Conservation (phyloP, 23 tunicate genomes). For the Diplosoma virens region DNA sequence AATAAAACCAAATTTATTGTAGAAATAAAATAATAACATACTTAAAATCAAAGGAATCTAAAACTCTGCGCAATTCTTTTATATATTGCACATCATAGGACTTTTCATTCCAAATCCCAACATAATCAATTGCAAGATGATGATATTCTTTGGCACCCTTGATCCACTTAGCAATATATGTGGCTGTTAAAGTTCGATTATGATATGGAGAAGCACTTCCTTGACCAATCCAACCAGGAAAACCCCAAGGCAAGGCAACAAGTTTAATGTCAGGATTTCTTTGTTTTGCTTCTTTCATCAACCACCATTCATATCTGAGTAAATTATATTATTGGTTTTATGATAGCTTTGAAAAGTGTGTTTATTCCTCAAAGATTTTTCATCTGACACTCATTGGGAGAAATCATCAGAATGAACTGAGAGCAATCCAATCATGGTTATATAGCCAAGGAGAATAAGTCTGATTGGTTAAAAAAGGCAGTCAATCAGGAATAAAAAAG, state of each 20-base stretch:
- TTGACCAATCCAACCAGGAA: slow-evolving; percentile 91
- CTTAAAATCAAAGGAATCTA: slow-evolving; percentile 49
- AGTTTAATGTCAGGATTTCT: slow-evolving; percentile 78
- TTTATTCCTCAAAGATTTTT: too few relatives aligned
- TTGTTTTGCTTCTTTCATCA: slow-evolving; percentile 92
- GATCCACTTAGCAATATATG: slow-evolving; percentile 68
- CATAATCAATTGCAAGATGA: slow-evolving; percentile 60
- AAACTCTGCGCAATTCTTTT: slow-evolving; percentile 50
- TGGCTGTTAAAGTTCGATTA: slow-evolving; percentile 55
- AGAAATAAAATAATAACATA: not conserved
- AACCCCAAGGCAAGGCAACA: slow-evolving; percentile 82
- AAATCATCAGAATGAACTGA: too few relatives aligned
- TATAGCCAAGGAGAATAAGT: too few relatives aligned
- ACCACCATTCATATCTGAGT: slow-evolving; percentile 85
- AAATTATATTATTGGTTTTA: not conserved
- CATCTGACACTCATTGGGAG: too few relatives aligned
- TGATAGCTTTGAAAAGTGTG: too few relatives aligned
- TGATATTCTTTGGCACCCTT: slow-evolving; percentile 64
- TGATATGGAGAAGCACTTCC: slow-evolving; percentile 58
- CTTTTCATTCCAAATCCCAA: slow-evolving; percentile 93
- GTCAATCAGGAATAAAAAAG: too few relatives aligned
- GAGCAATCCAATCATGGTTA: too few relatives aligned
- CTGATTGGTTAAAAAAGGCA: too few relatives aligned
- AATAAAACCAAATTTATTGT: not conserved
- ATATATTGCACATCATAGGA: slow-evolving; percentile 75